phyloP scores from a whole-genome alignment of 2,888 invertebrate species.

The Scaptomyza tumidula region DNA sequence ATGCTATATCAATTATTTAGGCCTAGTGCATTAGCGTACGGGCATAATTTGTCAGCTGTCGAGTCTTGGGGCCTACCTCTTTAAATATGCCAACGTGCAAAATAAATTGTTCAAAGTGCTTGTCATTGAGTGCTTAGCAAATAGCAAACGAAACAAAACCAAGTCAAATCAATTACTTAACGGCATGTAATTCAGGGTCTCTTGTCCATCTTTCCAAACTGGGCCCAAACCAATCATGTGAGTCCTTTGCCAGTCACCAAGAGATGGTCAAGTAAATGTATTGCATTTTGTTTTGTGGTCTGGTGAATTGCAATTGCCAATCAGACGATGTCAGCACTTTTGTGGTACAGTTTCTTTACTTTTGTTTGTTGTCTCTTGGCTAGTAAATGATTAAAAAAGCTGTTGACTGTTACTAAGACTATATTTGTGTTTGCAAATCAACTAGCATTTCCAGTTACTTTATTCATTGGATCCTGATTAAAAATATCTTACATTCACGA shows the following conservation, averaged over 20 bases:
- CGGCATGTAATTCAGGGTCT: constrained; percentile 14
- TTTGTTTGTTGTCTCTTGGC: constrained; percentile 36
- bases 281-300: constrained; percentile 59
- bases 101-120: constrained; percentile 64
- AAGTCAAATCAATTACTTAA: constrained; percentile 31
- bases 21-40: constrained; percentile 66
- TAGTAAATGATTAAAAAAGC: constrained; percentile 11
- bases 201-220: not conserved
- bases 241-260: constrained; percentile 21
- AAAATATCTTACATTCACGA: not conserved
- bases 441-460: not conserved
- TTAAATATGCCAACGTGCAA: constrained; percentile 71
- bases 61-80: constrained; percentile 51
- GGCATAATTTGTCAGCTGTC: constrained; percentile 71
- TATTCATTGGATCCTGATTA: not conserved
- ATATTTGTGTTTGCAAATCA: constrained; percentile 2
- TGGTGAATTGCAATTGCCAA: constrained; percentile 53
- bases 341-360: constrained; percentile 44
- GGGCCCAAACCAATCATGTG: constrained; percentile 16
- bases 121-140: constrained; percentile 50
- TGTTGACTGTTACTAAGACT: constrained; percentile 9
- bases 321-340: constrained; percentile 61
- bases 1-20: constrained; percentile 67
- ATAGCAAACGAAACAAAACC: constrained; percentile 48
- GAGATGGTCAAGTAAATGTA: constrained; percentile 43